These are phyloP conservation scores for Heteromyza rotundicornis DNA, from an alignment of 2,888 invertebrate species.

Conservation along the genomic window DNA sequence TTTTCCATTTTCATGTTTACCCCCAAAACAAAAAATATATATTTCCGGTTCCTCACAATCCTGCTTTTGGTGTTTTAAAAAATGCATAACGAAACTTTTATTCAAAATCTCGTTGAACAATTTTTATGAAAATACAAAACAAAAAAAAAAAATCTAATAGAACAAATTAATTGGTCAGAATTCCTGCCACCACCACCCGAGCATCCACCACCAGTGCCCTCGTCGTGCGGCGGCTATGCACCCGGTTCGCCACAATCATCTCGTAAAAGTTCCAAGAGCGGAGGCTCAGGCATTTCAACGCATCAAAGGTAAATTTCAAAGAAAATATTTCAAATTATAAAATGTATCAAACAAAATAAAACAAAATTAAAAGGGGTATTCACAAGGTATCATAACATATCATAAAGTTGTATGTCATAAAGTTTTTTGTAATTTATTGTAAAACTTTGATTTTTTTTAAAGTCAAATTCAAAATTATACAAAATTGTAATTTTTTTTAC, in stretches of 20 bases:
- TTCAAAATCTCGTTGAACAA: not conserved
- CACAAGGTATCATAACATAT: too few species aligned
- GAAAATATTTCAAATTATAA: not conserved
- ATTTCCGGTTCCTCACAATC: conserved; percentile 21
- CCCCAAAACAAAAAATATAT: not conserved
- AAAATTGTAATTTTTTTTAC: too few species aligned
- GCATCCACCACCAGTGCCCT: conserved; percentile 67
- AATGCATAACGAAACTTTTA: not conserved
- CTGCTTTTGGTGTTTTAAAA: conserved; percentile 4
- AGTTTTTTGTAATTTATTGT: too few species aligned
- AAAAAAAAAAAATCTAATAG: conserved; percentile 38
- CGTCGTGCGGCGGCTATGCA: conserved; percentile 54
- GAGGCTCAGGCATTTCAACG: conserved; percentile 61
- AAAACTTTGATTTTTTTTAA: conserved; percentile 5
- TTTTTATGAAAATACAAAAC: not conserved
- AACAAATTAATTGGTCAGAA: conserved; percentile 67
- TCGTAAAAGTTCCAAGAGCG: conserved; percentile 60
- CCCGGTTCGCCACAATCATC: conserved; percentile 62
- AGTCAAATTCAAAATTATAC: not conserved
- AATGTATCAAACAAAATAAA: too few species aligned
- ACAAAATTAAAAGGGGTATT: too few species aligned
- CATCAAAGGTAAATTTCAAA: conserved; percentile 55
- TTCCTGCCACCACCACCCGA: conserved; percentile 69
- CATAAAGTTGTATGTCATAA: too few species aligned
- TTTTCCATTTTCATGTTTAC: conserved; percentile 15